Evolutionary conservation across 2,797 vertebrate genomes (phyloP).

Genomic region (Dendrocincla fuliginosa): DNA sequence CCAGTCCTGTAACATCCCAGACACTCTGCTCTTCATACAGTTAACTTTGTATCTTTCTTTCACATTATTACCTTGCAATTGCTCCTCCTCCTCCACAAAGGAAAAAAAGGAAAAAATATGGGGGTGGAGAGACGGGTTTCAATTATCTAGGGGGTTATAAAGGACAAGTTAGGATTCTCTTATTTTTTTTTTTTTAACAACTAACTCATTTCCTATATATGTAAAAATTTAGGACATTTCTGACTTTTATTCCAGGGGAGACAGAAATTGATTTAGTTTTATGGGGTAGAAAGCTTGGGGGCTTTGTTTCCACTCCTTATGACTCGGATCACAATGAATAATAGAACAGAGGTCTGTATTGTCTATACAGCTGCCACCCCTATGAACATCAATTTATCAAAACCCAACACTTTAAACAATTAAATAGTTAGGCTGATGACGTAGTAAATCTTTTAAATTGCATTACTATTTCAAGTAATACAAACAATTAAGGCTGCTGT

Average conservation of each 20-base stretch:
- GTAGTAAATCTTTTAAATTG: background rate
- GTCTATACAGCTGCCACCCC: background rate
- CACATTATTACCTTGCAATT: background rate
- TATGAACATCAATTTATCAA: background rate
- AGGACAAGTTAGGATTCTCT: background rate
- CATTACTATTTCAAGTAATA: background rate
- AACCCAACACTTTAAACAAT: background rate
- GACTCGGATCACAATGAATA: background rate
- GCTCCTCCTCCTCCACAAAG: background rate
- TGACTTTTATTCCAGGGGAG: background rate
- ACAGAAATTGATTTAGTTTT: background rate
- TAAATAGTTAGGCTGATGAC: background rate
- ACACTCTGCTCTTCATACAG: background rate
- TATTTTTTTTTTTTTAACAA: background rate
- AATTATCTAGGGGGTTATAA: background rate
- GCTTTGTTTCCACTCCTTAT: background rate
- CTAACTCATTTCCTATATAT: background rate
- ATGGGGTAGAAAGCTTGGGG: background rate
- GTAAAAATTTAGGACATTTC: background rate
- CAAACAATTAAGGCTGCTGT: background rate
- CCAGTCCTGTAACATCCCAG: background rate
- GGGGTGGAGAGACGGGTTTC: background rate
- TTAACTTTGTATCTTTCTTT: background rate
- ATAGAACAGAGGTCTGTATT: background rate
- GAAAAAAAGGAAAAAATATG: background rate